Percentiles rank a stretch among this genome's conserved stretches.
phyloP scores from a whole-genome alignment of 2,888 invertebrate species.

The Lepidocyrtinus sp. region DNA sequence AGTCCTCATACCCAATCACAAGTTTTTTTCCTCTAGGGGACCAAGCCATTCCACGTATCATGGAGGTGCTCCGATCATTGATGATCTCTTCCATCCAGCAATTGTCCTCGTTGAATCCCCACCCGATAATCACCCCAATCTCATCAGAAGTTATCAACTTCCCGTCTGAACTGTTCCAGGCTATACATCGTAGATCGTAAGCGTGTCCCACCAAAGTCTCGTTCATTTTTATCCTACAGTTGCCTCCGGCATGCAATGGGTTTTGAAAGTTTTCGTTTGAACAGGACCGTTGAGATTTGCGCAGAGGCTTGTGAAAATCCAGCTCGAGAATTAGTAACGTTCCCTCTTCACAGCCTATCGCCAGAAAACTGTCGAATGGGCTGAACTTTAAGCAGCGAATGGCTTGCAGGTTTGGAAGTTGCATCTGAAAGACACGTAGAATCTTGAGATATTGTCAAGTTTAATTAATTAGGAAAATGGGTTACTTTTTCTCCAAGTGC shows the following conservation, averaged over 20 bases:
- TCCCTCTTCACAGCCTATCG: slow-evolving; percentile 47
- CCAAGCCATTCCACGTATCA: slow-evolving; percentile 43
- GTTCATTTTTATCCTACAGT: slow-evolving; percentile 45
- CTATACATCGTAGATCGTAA: slow-evolving; percentile 28
- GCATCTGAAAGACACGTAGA: slow-evolving; percentile 31
- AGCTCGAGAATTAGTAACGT: slow-evolving; percentile 28
- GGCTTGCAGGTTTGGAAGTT: slow-evolving; percentile 42
- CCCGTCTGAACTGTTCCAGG: slow-evolving; percentile 33
- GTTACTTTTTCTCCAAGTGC: slow-evolving; percentile 43
- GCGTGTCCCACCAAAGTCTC: slow-evolving; percentile 47
- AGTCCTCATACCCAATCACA: slow-evolving; percentile 45
- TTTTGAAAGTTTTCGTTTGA: slow-evolving; percentile 28
- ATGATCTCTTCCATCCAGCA: slow-evolving; percentile 44
- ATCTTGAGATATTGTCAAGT: slow-evolving; percentile 6
- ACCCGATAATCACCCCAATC: slow-evolving; percentile 49
- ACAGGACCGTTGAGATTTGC: neutral
- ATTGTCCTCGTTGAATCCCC: slow-evolving; percentile 15
- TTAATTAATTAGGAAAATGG: neutral
- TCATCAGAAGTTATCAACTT: slow-evolving; percentile 45
- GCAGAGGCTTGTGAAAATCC: slow-evolving; percentile 40
- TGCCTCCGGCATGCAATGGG: slow-evolving; percentile 19
- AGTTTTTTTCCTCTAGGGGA: slow-evolving; percentile 39
- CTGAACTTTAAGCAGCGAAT: slow-evolving; percentile 44
- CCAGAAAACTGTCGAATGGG: slow-evolving; percentile 36
- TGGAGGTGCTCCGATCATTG: slow-evolving; percentile 39